A percentile compares a stretch with the other conserved stretches of the same genome.
phyloP scores from a whole-genome alignment of 37 sponge, comb jelly and placozoan genomes.

The Lycopodina hypogea region DNA sequence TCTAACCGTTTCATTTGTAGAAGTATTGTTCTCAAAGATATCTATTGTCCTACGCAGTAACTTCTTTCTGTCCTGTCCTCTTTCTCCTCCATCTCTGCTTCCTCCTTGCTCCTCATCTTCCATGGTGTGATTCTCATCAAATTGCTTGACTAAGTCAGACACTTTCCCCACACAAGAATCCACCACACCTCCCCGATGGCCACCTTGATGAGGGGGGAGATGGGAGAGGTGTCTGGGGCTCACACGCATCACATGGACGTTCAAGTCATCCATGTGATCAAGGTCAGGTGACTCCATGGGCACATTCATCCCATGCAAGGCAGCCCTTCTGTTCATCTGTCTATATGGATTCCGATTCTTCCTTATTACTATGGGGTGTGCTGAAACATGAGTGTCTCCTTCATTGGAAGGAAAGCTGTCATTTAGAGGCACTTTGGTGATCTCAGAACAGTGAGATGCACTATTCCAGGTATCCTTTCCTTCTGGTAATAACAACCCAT shows the following conservation, averaged over 20 bases:
- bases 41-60: slow-evolving; percentile 26
- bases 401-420: background rate
- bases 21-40: slow-evolving; percentile 52
- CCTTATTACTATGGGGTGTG: background rate
- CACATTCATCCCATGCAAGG: slow-evolving; percentile 6
- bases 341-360: background rate
- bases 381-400: background rate
- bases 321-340: slow-evolving; percentile 21
- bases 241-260: slow-evolving; percentile 5
- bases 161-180: slow-evolving; percentile 6
- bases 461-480: background rate
- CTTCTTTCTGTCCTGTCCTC: background rate
- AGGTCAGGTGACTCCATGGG: background rate
- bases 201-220: background rate
- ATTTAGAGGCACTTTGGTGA: background rate
- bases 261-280: background rate
- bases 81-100: background rate
- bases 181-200: background rate
- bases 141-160: slow-evolving; percentile 27
- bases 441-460: background rate
- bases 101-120: background rate
- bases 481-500: slow-evolving; percentile 38
- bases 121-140: background rate
- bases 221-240: slow-evolving; percentile 1
- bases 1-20: too few relatives aligned